These are phyloP conservation scores for Albula glossodonta DNA, from an alignment of 2,113 vertebrate species.

Conservation along the genomic window DNA sequence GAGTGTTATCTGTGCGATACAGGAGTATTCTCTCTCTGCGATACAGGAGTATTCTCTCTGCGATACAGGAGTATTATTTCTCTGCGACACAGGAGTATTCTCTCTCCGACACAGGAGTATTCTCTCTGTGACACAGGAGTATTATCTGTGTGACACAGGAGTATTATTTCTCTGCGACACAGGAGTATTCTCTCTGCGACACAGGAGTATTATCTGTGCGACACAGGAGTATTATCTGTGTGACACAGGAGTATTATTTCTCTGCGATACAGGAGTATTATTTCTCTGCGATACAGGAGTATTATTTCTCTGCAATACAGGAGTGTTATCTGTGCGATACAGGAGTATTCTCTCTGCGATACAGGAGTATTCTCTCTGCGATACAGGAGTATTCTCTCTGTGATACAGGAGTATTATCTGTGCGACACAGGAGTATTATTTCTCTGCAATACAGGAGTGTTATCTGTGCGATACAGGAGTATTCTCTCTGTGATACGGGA, in stretches of 20 bases:
- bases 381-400: no score
- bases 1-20: constrained; percentile 32
- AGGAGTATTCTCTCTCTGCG: neutral
- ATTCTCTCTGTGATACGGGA: no score
- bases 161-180: constrained; percentile 29
- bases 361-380: constrained; percentile 41
- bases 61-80: constrained; percentile 65
- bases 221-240: neutral
- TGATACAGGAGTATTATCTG: no score
- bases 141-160: constrained; percentile 27
- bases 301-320: constrained; percentile 24
- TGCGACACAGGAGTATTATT: no score
- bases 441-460: no score
- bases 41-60: no score
- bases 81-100: constrained; percentile 78
- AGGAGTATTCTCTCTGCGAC: constrained; percentile 85
- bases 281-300: constrained; percentile 42
- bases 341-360: no score
- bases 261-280: constrained; percentile 52
- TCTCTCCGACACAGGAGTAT: constrained; percentile 29
- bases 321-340: neutral
- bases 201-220: constrained; percentile 53
- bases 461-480: no score
- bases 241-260: no score
- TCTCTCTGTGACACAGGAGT: neutral